Percentiles rank a stretch among this genome's conserved stretches.
These are phyloP conservation scores for Chelon labrosus DNA, from an alignment of 2,797 vertebrate species.

Conservation along the genomic window DNA sequence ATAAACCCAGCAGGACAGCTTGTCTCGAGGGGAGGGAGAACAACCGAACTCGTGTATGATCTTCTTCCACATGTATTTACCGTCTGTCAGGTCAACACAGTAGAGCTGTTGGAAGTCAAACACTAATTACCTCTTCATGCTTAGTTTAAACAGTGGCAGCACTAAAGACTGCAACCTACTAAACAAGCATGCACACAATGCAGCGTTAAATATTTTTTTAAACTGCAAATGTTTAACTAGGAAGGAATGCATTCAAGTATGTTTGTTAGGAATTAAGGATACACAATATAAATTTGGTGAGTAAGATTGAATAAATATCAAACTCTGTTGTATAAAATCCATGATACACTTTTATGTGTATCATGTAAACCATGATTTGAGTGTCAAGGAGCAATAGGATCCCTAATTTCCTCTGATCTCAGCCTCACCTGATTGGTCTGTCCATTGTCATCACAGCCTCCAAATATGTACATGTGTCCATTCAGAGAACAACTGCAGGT, in stretches of 20 bases:
- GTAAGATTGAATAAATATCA: too few species aligned
- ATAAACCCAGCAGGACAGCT: constrained; percentile 95
- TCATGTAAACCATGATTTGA: neutral
- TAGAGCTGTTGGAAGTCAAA: constrained; percentile 88
- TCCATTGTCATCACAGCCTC: constrained; percentile 94
- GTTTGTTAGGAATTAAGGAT: too few species aligned
- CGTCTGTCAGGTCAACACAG: constrained; percentile 89
- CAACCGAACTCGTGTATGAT: constrained; percentile 83
- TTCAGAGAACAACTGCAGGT: constrained; percentile 90
- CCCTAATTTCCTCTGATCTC: too few species aligned
- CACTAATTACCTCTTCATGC: constrained; percentile 42
- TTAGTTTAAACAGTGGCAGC: neutral
- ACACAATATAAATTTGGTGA: too few species aligned
- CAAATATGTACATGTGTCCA: constrained; percentile 93
- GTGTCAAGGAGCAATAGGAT: neutral
- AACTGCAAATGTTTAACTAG: too few species aligned
- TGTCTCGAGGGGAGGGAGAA: constrained; percentile 93
- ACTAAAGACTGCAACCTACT: neutral
- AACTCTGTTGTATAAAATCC: too few species aligned
- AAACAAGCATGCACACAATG: too few species aligned
- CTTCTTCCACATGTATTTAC: constrained; percentile 90
- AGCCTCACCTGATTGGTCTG: constrained; percentile 92
- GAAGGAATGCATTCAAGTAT: too few species aligned
- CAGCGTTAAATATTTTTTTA: too few species aligned
- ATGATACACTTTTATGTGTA: too few species aligned